Conservation (phyloP, 1,140 invertebrate species). For the Diachasmimorpha longicaudata region DNA sequence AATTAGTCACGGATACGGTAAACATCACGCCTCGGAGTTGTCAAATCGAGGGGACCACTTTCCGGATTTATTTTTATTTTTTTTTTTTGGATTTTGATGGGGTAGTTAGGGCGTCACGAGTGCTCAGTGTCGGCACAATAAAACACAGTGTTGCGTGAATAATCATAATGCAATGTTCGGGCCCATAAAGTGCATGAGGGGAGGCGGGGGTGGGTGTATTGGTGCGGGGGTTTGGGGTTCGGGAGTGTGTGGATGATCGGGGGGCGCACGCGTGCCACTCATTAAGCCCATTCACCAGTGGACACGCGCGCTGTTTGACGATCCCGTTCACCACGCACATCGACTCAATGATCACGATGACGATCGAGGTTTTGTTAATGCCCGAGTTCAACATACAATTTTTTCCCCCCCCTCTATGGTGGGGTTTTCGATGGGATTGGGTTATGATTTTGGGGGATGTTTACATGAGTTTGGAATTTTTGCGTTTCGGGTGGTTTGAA, state of each 20-base stretch:
- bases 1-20: neutral
- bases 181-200: constrained; percentile 58
- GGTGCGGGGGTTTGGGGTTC: constrained; percentile 18
- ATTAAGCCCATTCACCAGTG: constrained; percentile 28
- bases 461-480: neutral
- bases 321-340: constrained; percentile 26
- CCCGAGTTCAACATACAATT: neutral
- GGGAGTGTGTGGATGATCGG: neutral
- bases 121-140: constrained; percentile 40
- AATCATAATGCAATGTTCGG: constrained; percentile 56
- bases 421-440: neutral
- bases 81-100: neutral
- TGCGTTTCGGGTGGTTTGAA: too few species aligned
- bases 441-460: neutral
- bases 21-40: neutral
- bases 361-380: constrained; percentile 18
- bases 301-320: constrained; percentile 39
- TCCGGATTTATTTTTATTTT: neutral
- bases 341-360: neutral
- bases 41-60: neutral
- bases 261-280: constrained; percentile 27
- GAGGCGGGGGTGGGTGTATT: constrained; percentile 21
- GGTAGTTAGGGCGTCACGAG: neutral
- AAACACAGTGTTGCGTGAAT: constrained; percentile 60
- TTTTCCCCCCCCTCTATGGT: neutral